phyloP scores from a whole-genome alignment of 2,888 invertebrate species.

The Hirtodrosophila cameraria region DNA sequence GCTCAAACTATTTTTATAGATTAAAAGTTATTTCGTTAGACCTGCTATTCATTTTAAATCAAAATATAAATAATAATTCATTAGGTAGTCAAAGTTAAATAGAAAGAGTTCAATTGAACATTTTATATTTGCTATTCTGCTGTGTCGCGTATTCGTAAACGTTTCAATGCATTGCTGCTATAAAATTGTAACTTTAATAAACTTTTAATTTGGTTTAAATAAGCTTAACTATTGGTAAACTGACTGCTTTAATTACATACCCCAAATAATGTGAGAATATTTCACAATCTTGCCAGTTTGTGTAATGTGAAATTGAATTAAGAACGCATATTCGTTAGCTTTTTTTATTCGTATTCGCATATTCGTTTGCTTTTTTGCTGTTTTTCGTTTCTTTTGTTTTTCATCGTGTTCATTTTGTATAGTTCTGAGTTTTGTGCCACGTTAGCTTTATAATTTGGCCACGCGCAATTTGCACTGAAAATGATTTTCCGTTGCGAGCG shows the following conservation, averaged over 20 bases:
- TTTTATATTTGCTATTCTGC: too few relatives aligned
- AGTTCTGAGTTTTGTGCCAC: constrained; percentile 8
- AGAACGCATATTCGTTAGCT: background rate
- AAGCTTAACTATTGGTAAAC: too few relatives aligned
- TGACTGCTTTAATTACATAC: too few relatives aligned
- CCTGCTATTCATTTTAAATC: too few relatives aligned
- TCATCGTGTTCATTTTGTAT: constrained; percentile 9
- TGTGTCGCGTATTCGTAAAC: too few relatives aligned
- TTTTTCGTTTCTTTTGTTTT: background rate
- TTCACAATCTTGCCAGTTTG: too few relatives aligned
- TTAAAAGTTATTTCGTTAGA: background rate
- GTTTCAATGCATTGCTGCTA: background rate
- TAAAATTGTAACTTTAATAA: background rate
- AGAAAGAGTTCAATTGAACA: too few relatives aligned
- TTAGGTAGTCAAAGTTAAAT: too few relatives aligned
- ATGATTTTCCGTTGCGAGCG: constrained; percentile 20
- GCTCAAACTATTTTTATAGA: constrained; percentile 7
- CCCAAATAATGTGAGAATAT: too few relatives aligned
- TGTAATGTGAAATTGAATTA: background rate
- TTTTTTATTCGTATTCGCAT: constrained; percentile 4
- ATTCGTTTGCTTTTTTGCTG: background rate
- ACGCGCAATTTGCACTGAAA: constrained; percentile 62
- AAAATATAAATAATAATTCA: too few relatives aligned
- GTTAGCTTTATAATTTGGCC: constrained; percentile 42
- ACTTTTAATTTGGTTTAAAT: too few relatives aligned